phyloP scores from a whole-genome alignment of 2,797 vertebrate species.

The Enteromius argenteus region DNA sequence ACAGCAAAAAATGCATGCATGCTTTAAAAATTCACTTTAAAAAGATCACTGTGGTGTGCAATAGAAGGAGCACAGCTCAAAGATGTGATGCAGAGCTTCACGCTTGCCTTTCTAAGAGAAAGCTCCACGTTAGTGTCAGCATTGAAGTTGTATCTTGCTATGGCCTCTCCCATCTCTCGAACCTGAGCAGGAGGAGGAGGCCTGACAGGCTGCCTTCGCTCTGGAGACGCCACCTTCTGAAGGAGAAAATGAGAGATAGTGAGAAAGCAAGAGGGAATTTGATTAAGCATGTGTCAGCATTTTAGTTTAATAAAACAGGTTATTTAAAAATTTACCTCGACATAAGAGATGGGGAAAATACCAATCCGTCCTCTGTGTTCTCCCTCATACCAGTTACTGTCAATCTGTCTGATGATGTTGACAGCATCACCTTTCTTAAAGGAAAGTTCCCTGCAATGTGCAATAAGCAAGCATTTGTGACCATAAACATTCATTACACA shows the following conservation, averaged over 20 bases:
- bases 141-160: constrained; percentile 96
- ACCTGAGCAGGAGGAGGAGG: constrained; percentile 93
- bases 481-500: constrained; percentile 6
- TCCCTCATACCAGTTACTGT: constrained; percentile 98
- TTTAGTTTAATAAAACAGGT: neutral
- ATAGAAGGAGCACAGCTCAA: neutral
- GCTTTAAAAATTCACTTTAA: neutral
- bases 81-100: neutral
- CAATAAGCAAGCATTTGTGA: neutral
- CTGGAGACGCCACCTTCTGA: constrained; percentile 88
- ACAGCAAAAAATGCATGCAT: constrained; percentile 52
- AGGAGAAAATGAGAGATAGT: neutral
- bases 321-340: constrained; percentile 81
- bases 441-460: constrained; percentile 87
- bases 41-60: neutral
- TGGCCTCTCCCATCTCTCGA: constrained; percentile 93
- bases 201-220: constrained; percentile 92
- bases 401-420: constrained; percentile 97
- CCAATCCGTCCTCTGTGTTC: constrained; percentile 91
- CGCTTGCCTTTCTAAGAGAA: constrained; percentile 91
- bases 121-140: constrained; percentile 98
- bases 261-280: neutral
- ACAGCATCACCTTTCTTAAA: constrained; percentile 97
- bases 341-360: constrained; percentile 96
- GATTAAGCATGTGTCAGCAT: neutral